A percentile compares a stretch with the other conserved stretches of the same genome.
Conservation (phyloP, 2,888 invertebrate genomes). For the Hirtodrosophila trivittata region DNA sequence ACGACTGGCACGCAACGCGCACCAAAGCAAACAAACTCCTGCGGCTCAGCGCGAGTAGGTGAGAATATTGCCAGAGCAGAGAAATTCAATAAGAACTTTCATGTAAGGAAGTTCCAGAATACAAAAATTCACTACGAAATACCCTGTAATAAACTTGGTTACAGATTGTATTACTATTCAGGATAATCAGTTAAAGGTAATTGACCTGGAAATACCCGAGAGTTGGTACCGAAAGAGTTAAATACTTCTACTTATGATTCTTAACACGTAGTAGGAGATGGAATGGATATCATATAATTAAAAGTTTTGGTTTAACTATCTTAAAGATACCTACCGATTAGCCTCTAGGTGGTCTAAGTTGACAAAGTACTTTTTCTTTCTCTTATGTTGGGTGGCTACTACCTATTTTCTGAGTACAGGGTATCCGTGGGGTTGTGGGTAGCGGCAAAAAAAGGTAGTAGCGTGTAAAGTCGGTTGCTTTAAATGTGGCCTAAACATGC, state of each 20-base stretch:
- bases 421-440: conserved; percentile 4
- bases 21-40: conserved; percentile 41
- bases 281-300: too few relatives aligned
- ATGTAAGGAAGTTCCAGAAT: conserved; percentile 4
- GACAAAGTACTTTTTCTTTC: too few relatives aligned
- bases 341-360: too few relatives aligned
- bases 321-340: too few relatives aligned
- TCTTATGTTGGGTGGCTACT: too few relatives aligned
- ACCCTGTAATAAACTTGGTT: background rate
- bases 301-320: too few relatives aligned
- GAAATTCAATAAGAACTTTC: conserved; percentile 50
- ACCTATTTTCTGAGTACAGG: background rate
- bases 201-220: too few relatives aligned
- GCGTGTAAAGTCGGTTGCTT: conserved; percentile 14
- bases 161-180: too few relatives aligned
- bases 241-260: too few relatives aligned
- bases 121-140: background rate
- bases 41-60: conserved; percentile 37
- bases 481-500: conserved; percentile 60
- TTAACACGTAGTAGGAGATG: too few relatives aligned
- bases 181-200: too few relatives aligned
- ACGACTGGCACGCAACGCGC: conserved; percentile 31
- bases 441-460: conserved; percentile 19
- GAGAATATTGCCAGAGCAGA: conserved; percentile 31
- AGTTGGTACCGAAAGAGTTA: too few relatives aligned